Conservation (phyloP, 1,140 invertebrate species). For the Patella vulgata region DNA sequence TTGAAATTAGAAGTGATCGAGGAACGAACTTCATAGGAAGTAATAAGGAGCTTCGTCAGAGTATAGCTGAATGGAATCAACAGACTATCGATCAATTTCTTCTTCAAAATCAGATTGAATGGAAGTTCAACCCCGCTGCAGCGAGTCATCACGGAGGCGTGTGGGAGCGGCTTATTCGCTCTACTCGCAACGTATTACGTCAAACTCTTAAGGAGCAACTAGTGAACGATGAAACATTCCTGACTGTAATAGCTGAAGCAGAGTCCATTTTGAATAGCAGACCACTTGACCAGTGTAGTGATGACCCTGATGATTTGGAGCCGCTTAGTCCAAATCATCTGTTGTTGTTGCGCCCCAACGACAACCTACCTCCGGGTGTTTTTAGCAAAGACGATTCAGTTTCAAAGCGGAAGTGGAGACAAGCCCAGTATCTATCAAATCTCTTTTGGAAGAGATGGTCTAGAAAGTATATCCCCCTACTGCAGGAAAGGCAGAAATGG, state of each 20-base stretch:
- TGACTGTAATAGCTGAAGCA: constrained; percentile 11
- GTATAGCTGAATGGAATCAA: constrained; percentile 30
- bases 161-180: constrained; percentile 58
- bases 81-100: constrained; percentile 2
- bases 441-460: constrained; percentile 37
- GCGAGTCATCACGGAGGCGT: constrained; percentile 60
- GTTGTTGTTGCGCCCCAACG: constrained; percentile 15
- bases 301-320: constrained; percentile 15
- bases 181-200: constrained; percentile 2
- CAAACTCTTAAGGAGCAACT: not conserved
- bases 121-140: constrained; percentile 63
- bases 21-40: constrained; percentile 31
- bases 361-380: constrained; percentile 23
- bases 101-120: constrained; percentile 41
- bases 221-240: constrained; percentile 18
- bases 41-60: constrained; percentile 33
- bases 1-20: constrained; percentile 16
- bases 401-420: constrained; percentile 28
- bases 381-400: constrained; percentile 27
- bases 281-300: constrained; percentile 18
- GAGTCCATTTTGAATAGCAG: constrained; percentile 18
- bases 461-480: constrained; percentile 23
- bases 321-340: constrained; percentile 42
- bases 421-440: constrained; percentile 41
- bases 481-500: constrained; percentile 38